Base-by-base conservation (phyloP, 2,888 invertebrate genomes). In the Unio pictorum region DNA sequence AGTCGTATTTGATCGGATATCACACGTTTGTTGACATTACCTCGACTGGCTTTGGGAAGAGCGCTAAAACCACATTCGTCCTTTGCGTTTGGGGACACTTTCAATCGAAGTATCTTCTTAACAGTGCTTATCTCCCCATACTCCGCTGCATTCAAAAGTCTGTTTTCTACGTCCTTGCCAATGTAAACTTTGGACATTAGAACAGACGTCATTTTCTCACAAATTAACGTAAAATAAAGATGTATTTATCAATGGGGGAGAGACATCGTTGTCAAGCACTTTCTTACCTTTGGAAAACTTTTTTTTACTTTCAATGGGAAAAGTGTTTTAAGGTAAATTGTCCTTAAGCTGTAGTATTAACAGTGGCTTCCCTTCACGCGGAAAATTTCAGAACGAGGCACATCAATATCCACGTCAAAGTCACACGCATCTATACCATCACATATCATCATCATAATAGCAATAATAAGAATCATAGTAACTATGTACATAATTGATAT, bases 101-200 rank as follows among this genome's bases (percentile, higher is more conserved):
- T 78, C 23, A 84, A 80, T 64, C 82, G 74, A 67, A 86, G 63
- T 34, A 85, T 72, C 71, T 86, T 86, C n/a, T 79, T 76, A 8
- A 86, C 84, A 4, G 82, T 81, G 5, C 81, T 79, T 63, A 84
- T 74, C 34, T 86, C 85, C 1, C 86, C 86, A 57, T 60, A 68
- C 62, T 78, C 81, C 58, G 84, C 72, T 8, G 85, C 84, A 8
- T 67, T 65, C 23, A 84, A 72, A 23, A 86, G 76, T 61, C 83
- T 71, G 20, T 78, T 75, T 67, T 84, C 81, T 23, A 81, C 75
- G 61, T 85, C 82, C 67, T 72, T 80, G 15, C 76, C 77, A 8
- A 84, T 73, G 72, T 79, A 84, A 11, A 78, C 71, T 64, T 76
- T 81, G n/a, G 81, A 81, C 28, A 83, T 67, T n/a, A 74, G 70